Evolutionary conservation across 2,888 invertebrate genomes (phyloP).

Genomic region (Agonopterix arenella): DNA sequence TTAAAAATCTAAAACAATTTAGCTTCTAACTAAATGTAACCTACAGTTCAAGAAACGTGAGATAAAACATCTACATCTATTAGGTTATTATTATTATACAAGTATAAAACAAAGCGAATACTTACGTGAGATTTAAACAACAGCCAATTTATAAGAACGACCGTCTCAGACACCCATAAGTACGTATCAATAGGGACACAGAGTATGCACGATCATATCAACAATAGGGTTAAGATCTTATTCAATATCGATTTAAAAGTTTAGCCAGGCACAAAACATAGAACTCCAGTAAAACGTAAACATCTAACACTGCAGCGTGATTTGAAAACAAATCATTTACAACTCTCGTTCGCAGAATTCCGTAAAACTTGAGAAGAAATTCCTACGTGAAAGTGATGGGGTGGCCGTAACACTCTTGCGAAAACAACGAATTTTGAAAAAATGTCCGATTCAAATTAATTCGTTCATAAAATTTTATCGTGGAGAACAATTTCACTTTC

Average conservation of each 20-base stretch:
- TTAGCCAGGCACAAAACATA: conserved; percentile 33
- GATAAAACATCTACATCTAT: no score
- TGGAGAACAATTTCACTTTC: no score
- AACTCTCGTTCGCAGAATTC: conserved; percentile 20
- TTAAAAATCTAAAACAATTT: no score
- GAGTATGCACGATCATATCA: conserved; percentile 60
- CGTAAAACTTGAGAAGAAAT: conserved; percentile 25
- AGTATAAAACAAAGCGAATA: conserved; percentile 4
- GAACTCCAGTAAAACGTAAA: conserved; percentile 35
- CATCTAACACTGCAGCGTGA: conserved; percentile 34
- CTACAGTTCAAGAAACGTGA: no score
- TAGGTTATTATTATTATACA: no score
- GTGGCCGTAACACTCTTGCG: conserved; percentile 8
- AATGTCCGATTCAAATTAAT: no score
- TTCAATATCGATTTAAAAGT: conserved; percentile 47
- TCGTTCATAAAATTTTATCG: no score
- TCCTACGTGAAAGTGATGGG: conserved; percentile 23
- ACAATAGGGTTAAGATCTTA: conserved; percentile 39
- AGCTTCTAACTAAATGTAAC: no score
- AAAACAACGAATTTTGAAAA: no score
- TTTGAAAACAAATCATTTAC: conserved; percentile 34
- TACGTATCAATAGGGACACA: conserved; percentile 38
- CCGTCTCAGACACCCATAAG: conserved; percentile 31
- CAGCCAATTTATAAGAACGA: conserved; percentile 11
- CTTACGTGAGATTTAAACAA: conserved; percentile 20